Conservation (phyloP, 2,888 invertebrate genomes). For the Patella pellucida region DNA sequence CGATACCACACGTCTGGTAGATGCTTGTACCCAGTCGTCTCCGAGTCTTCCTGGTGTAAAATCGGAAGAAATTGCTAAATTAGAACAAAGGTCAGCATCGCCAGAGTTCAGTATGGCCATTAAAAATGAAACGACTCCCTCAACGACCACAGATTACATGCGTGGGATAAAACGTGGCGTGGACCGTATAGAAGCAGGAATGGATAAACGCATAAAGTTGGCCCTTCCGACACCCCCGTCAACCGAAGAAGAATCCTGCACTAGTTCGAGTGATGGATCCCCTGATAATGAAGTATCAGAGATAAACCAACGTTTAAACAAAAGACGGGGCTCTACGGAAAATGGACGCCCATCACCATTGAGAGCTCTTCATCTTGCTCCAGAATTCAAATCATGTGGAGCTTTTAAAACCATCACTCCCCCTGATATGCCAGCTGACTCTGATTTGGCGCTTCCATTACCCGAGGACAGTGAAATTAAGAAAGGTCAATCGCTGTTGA, state of each 20-base stretch:
- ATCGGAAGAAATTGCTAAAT: constrained; percentile 6
- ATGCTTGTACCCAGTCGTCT: constrained; percentile 43
- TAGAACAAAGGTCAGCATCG: constrained; percentile 25
- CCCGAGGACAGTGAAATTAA: constrained; percentile 23
- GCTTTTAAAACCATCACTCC: constrained; percentile 15
- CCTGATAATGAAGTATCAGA: constrained; percentile 25
- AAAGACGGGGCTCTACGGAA: constrained; percentile 22
- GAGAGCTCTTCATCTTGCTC: constrained; percentile 50
- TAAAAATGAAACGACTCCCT: constrained; percentile 34
- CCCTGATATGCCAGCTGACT: constrained; percentile 19
- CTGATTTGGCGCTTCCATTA: constrained; percentile 26
- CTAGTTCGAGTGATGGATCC: constrained; percentile 26
- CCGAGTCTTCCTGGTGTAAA: constrained; percentile 22
- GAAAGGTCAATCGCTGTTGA: constrained; percentile 12
- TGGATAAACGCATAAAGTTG: constrained; percentile 49
- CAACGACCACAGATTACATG: constrained; percentile 26
- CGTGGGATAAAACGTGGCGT: constrained; percentile 33
- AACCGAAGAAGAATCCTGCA: constrained; percentile 35
- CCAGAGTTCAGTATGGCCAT: constrained; percentile 33
- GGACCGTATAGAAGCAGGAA: constrained; percentile 25
- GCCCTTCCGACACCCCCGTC: constrained; percentile 52
- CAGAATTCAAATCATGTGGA: constrained; percentile 41
- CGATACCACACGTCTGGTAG: constrained; percentile 30
- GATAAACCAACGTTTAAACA: constrained; percentile 30
- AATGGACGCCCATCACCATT: constrained; percentile 46